Percentiles rank a stretch among this genome's conserved stretches.
Conservation (phyloP, 2,888 invertebrate species). For the Rhamnusium bicolor region DNA sequence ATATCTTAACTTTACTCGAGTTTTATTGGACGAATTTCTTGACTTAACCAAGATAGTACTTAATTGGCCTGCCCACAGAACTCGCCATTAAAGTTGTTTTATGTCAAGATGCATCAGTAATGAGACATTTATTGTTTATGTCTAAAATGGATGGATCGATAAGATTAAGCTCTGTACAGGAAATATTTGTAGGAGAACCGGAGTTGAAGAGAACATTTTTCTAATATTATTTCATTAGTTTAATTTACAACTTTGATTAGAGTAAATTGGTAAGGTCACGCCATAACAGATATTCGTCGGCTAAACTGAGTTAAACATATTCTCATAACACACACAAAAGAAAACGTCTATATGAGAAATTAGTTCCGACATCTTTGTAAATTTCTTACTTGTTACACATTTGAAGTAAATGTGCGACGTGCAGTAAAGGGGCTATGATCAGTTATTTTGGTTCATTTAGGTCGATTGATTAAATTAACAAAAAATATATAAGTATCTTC, state of each 20-base stretch:
- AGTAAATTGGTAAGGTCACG: not conserved
- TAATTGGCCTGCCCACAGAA: constrained; percentile 40
- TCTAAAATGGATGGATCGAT: constrained; percentile 40
- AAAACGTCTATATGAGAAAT: too few species aligned
- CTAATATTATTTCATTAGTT: not conserved
- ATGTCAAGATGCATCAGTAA: constrained; percentile 44
- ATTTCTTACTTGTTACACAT: too few species aligned
- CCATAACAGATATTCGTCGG: not conserved
- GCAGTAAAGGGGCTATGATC: too few species aligned
- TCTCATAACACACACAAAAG: too few species aligned
- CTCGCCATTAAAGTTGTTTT: constrained; percentile 3
- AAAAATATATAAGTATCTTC: too few species aligned
- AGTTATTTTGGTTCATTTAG: too few species aligned
- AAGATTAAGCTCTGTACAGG: constrained; percentile 17
- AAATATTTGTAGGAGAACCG: not conserved
- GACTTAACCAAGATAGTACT: constrained; percentile 24
- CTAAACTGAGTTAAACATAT: too few species aligned
- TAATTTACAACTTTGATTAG: not conserved
- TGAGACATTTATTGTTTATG: constrained; percentile 44
- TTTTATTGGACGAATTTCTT: constrained; percentile 42
- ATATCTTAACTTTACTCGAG: constrained; percentile 22
- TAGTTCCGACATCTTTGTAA: too few species aligned
- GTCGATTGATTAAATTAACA: too few species aligned
- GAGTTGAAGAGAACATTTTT: too few species aligned
- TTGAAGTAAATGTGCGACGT: too few species aligned